Evolutionary conservation across 2,113 vertebrate species (phyloP), one percentile per base, ranked within the genome.

Genomic region (Actenoides lindsayi): DNA sequence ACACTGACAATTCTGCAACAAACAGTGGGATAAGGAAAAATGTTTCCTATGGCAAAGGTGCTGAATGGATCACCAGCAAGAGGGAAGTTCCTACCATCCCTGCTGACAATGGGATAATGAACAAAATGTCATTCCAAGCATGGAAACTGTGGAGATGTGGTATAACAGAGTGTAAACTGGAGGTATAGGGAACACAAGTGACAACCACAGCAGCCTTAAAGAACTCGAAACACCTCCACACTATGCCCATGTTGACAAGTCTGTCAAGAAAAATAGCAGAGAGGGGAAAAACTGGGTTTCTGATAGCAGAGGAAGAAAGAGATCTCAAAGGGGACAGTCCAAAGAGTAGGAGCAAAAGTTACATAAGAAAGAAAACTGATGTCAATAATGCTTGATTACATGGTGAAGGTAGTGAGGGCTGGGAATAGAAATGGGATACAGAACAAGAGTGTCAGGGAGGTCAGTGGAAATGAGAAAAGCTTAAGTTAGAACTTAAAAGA

Each of bases 131-230:
- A 67, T 60, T 54, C 35, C 46, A 78, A 30, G 23, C 1, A 1
- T 39, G 35, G 39, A 39, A 69, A 59, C 33, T 25, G 41, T 10
- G 24, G 42, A 74, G 30, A 31, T 76, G 42, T n/a, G 16, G 15
- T 35, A 30, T 19, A 67, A 68, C 0, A 0, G 14, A 57, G 63
- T 1, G 4, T 35, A n/a, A 79, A 62, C 31, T 62, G 54, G 16
- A 91, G 27, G 33, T 46, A n/a, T 1, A 63, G 21, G 44, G 68
- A 59, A 69, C 3, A 1, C 10, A 83, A 63, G 60, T 25, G 12
- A 33, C 46, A 67, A 73, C 20, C 24, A 35, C 37, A 69, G 19
- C 31, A 63, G 13, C n/a, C 42, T 79, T 65, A 54, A 25, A 68
- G 15, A 6, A 41, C 28, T n/a, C 21, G 8, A 16, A 86, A 35